A percentile compares a stretch with the other conserved stretches of the same genome.
Evolutionary conservation across 1,140 invertebrate species (phyloP).

Genomic region (Pogonognathellus flavescens): DNA sequence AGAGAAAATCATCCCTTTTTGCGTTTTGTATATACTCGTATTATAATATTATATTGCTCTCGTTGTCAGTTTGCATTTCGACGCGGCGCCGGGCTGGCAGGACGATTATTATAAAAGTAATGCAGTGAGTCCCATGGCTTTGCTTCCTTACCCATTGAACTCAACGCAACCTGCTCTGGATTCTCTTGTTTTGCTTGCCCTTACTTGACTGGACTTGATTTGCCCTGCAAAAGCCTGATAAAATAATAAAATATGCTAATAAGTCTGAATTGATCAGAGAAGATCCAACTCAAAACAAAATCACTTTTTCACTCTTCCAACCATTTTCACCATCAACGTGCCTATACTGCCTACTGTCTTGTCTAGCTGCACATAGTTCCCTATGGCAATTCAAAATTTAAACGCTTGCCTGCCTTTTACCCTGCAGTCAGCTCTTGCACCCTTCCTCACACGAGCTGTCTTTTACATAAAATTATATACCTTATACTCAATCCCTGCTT

Average conservation of each 20-base stretch:
- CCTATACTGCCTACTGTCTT: too few species aligned
- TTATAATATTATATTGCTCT: too few species aligned
- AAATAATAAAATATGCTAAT: conserved; percentile 22
- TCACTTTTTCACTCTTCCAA: neutral
- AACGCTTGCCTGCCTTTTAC: too few species aligned
- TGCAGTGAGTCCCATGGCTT: neutral
- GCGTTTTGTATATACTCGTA: too few species aligned
- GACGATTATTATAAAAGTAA: neutral
- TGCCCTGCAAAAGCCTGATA: neutral
- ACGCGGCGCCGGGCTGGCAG: neutral
- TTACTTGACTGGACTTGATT: neutral
- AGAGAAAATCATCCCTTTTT: neutral
- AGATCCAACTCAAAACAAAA: neutral
- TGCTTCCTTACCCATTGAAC: neutral
- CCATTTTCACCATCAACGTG: neutral
- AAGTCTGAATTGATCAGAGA: neutral
- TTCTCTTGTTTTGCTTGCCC: neutral
- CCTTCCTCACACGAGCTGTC: too few species aligned
- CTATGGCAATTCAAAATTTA: too few species aligned
- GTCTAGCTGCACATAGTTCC: too few species aligned
- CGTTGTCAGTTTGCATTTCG: neutral
- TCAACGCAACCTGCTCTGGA: conserved; percentile 9
- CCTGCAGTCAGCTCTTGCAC: too few species aligned
- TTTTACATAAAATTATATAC: too few species aligned
- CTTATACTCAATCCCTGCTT: too few species aligned